Percentiles rank a stretch among this genome's conserved stretches.
These are phyloP conservation scores for Remorina albescens DNA, from an alignment of 2,797 vertebrate species.

Conservation along the genomic window DNA sequence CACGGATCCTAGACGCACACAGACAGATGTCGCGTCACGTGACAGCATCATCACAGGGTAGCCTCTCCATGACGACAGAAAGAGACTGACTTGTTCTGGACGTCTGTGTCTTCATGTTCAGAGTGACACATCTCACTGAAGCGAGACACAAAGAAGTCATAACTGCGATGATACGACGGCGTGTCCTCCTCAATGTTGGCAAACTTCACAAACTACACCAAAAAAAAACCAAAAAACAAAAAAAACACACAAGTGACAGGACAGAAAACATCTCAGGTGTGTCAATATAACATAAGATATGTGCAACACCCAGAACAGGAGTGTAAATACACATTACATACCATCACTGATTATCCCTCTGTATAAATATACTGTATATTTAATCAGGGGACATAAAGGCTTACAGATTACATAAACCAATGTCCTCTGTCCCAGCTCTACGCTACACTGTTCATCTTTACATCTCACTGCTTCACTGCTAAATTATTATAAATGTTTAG, in stretches of 20 bases:
- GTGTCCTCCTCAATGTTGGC: slow-evolving; percentile 97
- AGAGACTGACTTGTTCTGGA: slow-evolving; percentile 85
- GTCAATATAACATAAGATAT: neutral
- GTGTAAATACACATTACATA: no score
- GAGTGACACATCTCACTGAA: slow-evolving; percentile 97
- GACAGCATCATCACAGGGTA: no score
- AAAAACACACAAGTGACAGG: neutral
- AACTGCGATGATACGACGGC: slow-evolving; percentile 94
- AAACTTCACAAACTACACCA: slow-evolving; percentile 94
- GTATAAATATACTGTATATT: neutral
- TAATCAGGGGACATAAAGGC: no score
- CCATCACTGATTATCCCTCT: neutral
- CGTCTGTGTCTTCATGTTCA: slow-evolving; percentile 86
- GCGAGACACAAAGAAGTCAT: slow-evolving; percentile 95
- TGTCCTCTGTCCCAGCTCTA: no score
- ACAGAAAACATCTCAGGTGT: neutral
- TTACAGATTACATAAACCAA: neutral
- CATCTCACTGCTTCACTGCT: no score
- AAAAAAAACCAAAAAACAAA: no score
- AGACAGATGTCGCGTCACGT: neutral
- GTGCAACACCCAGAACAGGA: neutral
- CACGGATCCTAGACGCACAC: slow-evolving; percentile 83
- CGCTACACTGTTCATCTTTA: no score
- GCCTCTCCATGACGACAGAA: no score
- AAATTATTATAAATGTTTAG: no score